Percentiles rank a stretch among this genome's conserved stretches.
These are phyloP conservation scores for Calosoma granatense DNA, from an alignment of 1,140 invertebrate species.

Conservation along the genomic window DNA sequence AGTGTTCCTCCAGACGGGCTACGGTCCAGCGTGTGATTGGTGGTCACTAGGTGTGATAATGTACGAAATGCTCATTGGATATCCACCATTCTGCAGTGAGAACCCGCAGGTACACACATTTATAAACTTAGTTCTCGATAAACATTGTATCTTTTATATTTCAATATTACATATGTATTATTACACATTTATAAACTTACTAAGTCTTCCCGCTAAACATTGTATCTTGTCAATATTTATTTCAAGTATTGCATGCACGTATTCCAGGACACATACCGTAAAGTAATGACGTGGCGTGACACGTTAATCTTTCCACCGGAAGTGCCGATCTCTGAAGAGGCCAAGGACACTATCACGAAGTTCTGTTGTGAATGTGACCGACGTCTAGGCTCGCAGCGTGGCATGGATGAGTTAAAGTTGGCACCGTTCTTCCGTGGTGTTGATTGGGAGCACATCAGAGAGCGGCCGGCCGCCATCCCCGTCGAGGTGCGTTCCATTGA, in stretches of 20 bases:
- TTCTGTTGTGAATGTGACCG: conserved; percentile 95
- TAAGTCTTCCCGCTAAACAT: too few species aligned
- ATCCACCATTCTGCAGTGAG: conserved; percentile 98
- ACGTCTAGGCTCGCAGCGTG: conserved; percentile 78
- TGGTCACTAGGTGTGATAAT: conserved; percentile 99
- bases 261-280: conserved; percentile 41
- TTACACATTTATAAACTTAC: neutral
- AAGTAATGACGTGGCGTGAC: conserved; percentile 99
- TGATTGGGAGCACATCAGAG: conserved; percentile 93
- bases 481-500: conserved; percentile 90
- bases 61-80: conserved; percentile 99
- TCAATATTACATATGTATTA: neutral
- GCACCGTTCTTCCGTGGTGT: conserved; percentile 85
- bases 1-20: conserved; percentile 95
- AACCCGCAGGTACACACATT: conserved; percentile 95
- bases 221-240: too few species aligned
- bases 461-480: conserved; percentile 93
- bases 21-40: conserved; percentile 96
- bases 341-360: conserved; percentile 72
- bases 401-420: conserved; percentile 77
- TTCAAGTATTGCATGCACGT: too few species aligned
- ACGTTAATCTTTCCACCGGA: conserved; percentile 97
- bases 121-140: too few species aligned
- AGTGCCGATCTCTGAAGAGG: conserved; percentile 94
- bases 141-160: too few species aligned